Percentiles rank a stretch among this genome's conserved stretches.
phyloP scores from a whole-genome alignment of 2,888 invertebrate species.

The Timema podura region DNA sequence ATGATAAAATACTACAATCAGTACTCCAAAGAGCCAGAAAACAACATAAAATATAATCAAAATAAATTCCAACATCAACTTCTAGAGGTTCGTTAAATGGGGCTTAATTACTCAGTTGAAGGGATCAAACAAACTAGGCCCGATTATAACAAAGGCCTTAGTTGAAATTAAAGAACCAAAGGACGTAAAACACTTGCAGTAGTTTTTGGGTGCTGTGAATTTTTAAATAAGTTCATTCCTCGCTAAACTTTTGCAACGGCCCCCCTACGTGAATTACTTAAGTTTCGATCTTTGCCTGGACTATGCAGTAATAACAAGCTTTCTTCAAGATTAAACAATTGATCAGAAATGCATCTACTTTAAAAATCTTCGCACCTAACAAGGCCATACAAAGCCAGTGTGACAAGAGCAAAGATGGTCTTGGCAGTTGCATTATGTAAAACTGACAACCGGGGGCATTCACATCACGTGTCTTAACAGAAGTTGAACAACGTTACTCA shows the following conservation, averaged over 20 bases:
- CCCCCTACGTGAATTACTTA: neutral
- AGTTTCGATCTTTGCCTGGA: slow-evolving; percentile 9
- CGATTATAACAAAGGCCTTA: too few relatives aligned
- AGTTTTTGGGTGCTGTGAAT: slow-evolving; percentile 13
- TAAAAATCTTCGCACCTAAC: slow-evolving; percentile 15
- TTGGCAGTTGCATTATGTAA: slow-evolving; percentile 15
- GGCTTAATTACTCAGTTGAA: neutral
- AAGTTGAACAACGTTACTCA: slow-evolving; percentile 6
- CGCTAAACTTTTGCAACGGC: neutral
- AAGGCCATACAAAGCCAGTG: slow-evolving; percentile 12
- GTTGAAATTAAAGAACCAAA: neutral
- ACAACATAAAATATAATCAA: neutral
- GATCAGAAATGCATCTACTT: slow-evolving; percentile 1
- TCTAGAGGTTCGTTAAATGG: neutral
- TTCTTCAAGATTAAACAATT: slow-evolving; percentile 19
- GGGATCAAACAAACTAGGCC: too few relatives aligned
- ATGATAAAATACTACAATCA: too few relatives aligned
- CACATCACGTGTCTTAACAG: neutral
- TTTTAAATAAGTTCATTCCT: slow-evolving; percentile 13
- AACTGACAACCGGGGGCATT: slow-evolving; percentile 9
- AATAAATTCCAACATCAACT: neutral
- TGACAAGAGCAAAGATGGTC: slow-evolving; percentile 15
- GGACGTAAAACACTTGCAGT: neutral
- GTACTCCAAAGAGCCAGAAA: neutral
- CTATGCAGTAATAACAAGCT: slow-evolving; percentile 2